Evolutionary conservation across 1,140 invertebrate genomes (phyloP).

Genomic region (Vanessa atalanta): DNA sequence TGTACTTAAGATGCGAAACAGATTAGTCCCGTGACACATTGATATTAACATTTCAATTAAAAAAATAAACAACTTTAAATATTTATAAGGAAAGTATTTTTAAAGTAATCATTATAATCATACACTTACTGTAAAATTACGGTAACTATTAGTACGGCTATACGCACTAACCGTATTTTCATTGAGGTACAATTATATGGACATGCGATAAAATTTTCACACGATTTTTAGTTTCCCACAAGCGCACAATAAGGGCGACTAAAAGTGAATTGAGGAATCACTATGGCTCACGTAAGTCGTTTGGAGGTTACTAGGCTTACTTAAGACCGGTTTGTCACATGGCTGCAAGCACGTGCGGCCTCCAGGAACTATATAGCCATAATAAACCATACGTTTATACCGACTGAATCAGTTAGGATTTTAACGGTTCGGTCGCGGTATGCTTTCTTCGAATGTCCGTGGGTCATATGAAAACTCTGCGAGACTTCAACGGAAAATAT

Average conservation of each 20-base stretch:
- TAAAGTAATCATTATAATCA: neutral
- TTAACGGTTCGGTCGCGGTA: conserved; percentile 14
- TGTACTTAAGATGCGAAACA: no score
- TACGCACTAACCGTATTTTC: neutral
- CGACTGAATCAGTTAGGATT: conserved; percentile 32
- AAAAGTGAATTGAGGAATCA: conserved; percentile 65
- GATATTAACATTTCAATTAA: neutral
- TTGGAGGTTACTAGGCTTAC: conserved; percentile 78
- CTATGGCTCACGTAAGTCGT: conserved; percentile 65
- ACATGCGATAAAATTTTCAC: conserved; percentile 46
- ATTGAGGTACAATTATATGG: conserved; percentile 26
- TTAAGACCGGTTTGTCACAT: conserved; percentile 77
- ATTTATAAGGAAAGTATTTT: neutral
- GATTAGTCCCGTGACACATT: no score
- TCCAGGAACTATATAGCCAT: conserved; percentile 50
- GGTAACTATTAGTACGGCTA: neutral
- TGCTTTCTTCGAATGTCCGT: neutral
- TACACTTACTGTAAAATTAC: neutral
- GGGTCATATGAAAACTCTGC: neutral
- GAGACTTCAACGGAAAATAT: no score
- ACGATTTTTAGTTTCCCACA: conserved; percentile 50
- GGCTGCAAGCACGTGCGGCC: conserved; percentile 73
- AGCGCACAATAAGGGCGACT: conserved; percentile 53
- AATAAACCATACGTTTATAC: conserved; percentile 37
- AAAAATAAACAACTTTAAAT: neutral